Conservation (phyloP, 2,113 vertebrate species). For the Triplophysa tibetana region DNA sequence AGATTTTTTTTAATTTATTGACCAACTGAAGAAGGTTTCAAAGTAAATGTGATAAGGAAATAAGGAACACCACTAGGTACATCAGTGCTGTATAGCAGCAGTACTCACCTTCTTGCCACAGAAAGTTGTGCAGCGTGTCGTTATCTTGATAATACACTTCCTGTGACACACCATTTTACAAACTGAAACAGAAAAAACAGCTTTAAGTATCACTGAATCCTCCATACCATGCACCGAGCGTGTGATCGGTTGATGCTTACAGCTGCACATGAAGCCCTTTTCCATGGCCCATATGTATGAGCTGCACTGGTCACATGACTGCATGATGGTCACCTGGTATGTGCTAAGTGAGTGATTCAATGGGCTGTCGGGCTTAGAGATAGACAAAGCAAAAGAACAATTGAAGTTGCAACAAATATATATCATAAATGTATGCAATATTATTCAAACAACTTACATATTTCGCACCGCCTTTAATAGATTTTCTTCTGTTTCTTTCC, state of each 20-base stretch:
- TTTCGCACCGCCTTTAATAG: conserved; percentile 87
- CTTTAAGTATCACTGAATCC: not conserved
- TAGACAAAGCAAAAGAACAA: not conserved
- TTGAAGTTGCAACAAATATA: not conserved
- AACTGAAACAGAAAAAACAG: conserved; percentile 68
- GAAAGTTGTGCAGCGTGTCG: conserved; percentile 77
- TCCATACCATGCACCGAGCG: not conserved
- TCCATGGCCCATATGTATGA: conserved; percentile 98
- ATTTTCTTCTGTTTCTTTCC: conserved; percentile 69
- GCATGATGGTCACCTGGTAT: conserved; percentile 93
- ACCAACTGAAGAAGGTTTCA: too few relatives aligned
- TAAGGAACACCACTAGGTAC: not conserved
- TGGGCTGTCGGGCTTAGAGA: conserved; percentile 77
- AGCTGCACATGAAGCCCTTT: conserved; percentile 90
- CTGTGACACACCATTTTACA: conserved; percentile 96
- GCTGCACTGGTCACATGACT: conserved; percentile 90
- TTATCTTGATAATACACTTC: conserved; percentile 88
- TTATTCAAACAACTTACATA: conserved; percentile 76
- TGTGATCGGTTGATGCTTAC: conserved; percentile 70
- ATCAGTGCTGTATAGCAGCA: not conserved
- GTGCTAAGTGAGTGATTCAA: conserved; percentile 86
- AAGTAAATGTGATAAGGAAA: too few relatives aligned
- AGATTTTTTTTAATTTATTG: too few relatives aligned
- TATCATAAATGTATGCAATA: not conserved
- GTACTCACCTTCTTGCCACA: conserved; percentile 76